Percentiles rank a stretch among this genome's conserved stretches.
These are phyloP conservation scores for Malthinus seriepunctatus DNA, from an alignment of 2,888 invertebrate genomes.

Conservation along the genomic window DNA sequence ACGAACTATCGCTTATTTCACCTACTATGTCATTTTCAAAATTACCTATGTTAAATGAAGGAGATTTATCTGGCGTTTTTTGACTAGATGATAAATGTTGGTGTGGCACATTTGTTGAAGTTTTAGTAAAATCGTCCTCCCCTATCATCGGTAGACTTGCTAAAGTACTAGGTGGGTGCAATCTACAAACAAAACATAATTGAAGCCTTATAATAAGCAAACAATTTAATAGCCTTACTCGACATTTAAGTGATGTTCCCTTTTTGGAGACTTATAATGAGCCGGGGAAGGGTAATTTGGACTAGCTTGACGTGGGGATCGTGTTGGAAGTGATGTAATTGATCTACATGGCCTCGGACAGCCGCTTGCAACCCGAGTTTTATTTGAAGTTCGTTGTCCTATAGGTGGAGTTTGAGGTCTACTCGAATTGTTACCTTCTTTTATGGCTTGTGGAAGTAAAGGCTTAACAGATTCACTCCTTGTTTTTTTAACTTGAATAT, in stretches of 20 bases:
- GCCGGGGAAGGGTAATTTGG: slow-evolving; percentile 54
- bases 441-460: slow-evolving; percentile 41
- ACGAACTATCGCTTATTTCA: slow-evolving; percentile 51
- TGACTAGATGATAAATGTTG: slow-evolving; percentile 11
- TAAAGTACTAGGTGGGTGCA: slow-evolving; percentile 69
- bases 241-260: slow-evolving; percentile 52
- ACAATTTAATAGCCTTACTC: slow-evolving; percentile 34
- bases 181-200: slow-evolving; percentile 51
- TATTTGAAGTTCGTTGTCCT: slow-evolving; percentile 50
- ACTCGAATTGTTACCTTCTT: slow-evolving; percentile 8
- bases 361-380: slow-evolving; percentile 52
- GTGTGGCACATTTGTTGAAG: slow-evolving; percentile 22
- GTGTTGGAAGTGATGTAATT: slow-evolving; percentile 58
- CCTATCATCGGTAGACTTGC: slow-evolving; percentile 76
- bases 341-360: slow-evolving; percentile 48
- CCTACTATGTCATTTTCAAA: slow-evolving; percentile 44
- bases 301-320: slow-evolving; percentile 64
- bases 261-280: slow-evolving; percentile 48
- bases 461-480: slow-evolving; percentile 61
- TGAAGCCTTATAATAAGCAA: too few species aligned
- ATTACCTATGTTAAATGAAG: slow-evolving; percentile 29
- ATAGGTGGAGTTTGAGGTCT: slow-evolving; percentile 48
- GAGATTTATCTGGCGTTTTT: slow-evolving; percentile 38
- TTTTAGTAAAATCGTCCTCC: slow-evolving; percentile 61
- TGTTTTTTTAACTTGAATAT: slow-evolving; percentile 92